A percentile compares a stretch with the other conserved stretches of the same genome.
Evolutionary conservation across 1,140 invertebrate genomes (phyloP).

Genomic region (Bombus cullumanus): DNA sequence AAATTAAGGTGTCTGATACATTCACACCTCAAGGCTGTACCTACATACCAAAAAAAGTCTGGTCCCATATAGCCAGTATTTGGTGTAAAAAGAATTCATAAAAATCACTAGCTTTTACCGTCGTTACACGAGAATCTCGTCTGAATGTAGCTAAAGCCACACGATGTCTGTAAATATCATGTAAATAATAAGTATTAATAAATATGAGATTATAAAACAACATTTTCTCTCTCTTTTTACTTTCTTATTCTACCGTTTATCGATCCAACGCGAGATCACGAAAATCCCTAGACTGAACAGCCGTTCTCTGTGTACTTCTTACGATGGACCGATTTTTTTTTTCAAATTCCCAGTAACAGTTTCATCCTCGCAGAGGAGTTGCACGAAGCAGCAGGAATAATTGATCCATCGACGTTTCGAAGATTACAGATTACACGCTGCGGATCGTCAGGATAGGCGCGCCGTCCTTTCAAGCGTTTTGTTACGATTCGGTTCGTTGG

Average conservation of each 20-base stretch:
- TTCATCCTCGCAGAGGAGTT: not conserved
- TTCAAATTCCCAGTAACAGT: not conserved
- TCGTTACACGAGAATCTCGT: too few species aligned
- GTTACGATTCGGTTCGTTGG: constrained; percentile 2
- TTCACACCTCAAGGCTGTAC: too few species aligned
- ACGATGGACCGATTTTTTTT: not conserved
- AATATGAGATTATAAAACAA: not conserved
- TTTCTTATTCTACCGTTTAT: not conserved
- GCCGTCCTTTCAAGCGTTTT: not conserved
- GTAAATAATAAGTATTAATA: not conserved
- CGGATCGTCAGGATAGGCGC: not conserved
- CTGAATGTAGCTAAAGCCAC: too few species aligned
- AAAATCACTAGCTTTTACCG: too few species aligned
- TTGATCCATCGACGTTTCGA: not conserved
- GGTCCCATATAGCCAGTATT: too few species aligned
- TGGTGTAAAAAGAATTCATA: too few species aligned
- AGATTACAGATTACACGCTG: not conserved
- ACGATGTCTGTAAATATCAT: too few species aligned
- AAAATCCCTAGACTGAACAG: too few species aligned
- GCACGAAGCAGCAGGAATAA: not conserved
- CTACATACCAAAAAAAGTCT: too few species aligned
- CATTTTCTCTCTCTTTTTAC: not conserved
- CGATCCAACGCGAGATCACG: too few species aligned
- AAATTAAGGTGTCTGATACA: not conserved
- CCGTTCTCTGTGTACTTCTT: not conserved